phyloP scores from a whole-genome alignment of 2,797 vertebrate species.

The Helostoma temminkii region DNA sequence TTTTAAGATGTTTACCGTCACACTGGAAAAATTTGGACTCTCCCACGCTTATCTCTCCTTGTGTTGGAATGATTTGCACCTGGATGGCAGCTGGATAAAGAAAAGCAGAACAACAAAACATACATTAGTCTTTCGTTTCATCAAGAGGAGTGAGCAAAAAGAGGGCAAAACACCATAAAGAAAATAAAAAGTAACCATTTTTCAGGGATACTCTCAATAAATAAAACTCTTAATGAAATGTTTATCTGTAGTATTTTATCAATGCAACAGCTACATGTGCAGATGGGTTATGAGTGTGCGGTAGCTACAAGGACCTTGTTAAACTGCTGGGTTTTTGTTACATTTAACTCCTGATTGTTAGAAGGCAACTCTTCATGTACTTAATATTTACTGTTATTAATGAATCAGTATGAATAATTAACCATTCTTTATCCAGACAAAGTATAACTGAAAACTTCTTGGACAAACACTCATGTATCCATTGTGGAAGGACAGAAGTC shows the following conservation, averaged over 20 bases:
- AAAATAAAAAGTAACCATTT: conserved; percentile 26
- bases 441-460: too few species aligned
- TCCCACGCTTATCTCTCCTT: conserved; percentile 96
- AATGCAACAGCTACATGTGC: conserved; percentile 41
- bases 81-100: conserved; percentile 89
- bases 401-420: too few species aligned
- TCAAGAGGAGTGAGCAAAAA: conserved; percentile 17
- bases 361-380: too few species aligned
- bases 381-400: too few species aligned
- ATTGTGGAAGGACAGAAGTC: too few species aligned
- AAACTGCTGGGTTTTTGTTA: not conserved
- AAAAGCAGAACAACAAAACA: conserved; percentile 42
- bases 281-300: conserved; percentile 21
- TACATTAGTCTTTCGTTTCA: conserved; percentile 44
- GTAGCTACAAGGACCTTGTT: conserved; percentile 7
- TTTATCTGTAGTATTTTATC: too few species aligned
- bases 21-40: conserved; percentile 99
- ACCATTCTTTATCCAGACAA: too few species aligned
- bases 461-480: too few species aligned
- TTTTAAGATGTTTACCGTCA: conserved; percentile 86
- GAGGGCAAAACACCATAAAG: conserved; percentile 26
- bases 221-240: conserved; percentile 49
- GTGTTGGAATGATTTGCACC: conserved; percentile 93
- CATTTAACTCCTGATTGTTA: too few species aligned
- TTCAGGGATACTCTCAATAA: conserved; percentile 16